Evolutionary conservation across 2,888 invertebrate genomes (phyloP).

Genomic region (Perithous albicinctus): DNA sequence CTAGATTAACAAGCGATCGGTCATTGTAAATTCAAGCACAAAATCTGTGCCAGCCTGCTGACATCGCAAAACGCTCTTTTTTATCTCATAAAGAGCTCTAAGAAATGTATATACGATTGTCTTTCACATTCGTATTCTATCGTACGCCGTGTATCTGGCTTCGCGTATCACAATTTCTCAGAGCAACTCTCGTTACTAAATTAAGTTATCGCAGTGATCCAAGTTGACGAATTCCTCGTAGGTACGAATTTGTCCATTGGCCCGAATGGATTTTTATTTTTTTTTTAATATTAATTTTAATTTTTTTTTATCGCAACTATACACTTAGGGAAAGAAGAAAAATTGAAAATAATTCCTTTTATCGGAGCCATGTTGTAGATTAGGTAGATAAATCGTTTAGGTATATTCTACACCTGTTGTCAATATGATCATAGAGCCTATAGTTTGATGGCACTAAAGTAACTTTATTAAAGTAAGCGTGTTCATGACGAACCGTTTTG

Average conservation of each 20-base stretch:
- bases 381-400: constrained; percentile 81
- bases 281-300: not conserved
- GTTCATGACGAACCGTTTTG: constrained; percentile 73
- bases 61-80: not conserved
- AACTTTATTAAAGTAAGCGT: constrained; percentile 79
- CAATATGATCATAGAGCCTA: constrained; percentile 82
- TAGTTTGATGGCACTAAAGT: constrained; percentile 76
- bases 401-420: constrained; percentile 81
- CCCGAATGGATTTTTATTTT: constrained; percentile 37
- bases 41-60: not conserved
- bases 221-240: constrained; percentile 18
- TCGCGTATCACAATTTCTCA: constrained; percentile 16
- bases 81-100: not conserved
- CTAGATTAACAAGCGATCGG: not conserved
- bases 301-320: constrained; percentile 10
- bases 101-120: constrained; percentile 12
- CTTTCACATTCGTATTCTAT: constrained; percentile 12
- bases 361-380: constrained; percentile 75
- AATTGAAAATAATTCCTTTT: constrained; percentile 45
- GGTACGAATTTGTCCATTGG: constrained; percentile 62
- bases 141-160: not conserved
- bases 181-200: constrained; percentile 36
- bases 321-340: constrained; percentile 25
- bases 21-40: not conserved
- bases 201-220: constrained; percentile 22